Percentiles rank a stretch among this genome's conserved stretches.
phyloP scores from a whole-genome alignment of 1,140 invertebrate genomes.

The Subanguina moxae region DNA sequence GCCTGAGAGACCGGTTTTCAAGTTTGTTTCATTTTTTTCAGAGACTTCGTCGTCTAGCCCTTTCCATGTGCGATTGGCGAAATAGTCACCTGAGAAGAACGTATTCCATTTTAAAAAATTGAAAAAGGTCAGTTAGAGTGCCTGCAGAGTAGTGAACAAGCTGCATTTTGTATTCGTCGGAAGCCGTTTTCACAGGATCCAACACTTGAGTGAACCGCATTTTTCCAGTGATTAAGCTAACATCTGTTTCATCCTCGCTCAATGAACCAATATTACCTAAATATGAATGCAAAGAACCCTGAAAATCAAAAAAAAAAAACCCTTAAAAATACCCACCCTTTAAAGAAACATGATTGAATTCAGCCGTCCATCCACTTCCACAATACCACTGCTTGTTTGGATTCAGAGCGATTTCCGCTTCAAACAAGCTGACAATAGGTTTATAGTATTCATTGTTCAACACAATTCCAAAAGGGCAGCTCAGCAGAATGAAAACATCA shows the following conservation, averaged over 20 bases:
- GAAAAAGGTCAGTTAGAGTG: background rate
- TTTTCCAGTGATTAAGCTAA: constrained; percentile 34
- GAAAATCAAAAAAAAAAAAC: background rate
- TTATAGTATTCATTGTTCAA: constrained; percentile 43
- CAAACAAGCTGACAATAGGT: constrained; percentile 48
- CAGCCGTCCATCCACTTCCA: constrained; percentile 41
- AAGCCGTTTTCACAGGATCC: background rate
- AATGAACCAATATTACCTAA: constrained; percentile 22
- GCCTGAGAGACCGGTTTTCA: background rate
- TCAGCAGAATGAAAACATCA: constrained; percentile 41
- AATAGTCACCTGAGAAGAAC: constrained; percentile 38
- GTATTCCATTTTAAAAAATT: background rate
- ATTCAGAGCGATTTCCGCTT: constrained; percentile 51
- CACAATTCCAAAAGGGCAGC: constrained; percentile 48
- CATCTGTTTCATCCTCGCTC: constrained; percentile 27
- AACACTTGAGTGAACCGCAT: constrained; percentile 14
- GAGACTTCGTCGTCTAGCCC: constrained; percentile 34
- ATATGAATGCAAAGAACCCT: constrained; percentile 1
- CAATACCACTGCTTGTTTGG: constrained; percentile 33
- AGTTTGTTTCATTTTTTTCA: background rate
- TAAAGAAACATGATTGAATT: constrained; percentile 31
- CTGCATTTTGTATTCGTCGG: constrained; percentile 13
- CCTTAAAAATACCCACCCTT: constrained; percentile 20
- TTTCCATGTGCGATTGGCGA: constrained; percentile 45
- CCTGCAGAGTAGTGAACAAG: constrained; percentile 40